Evolutionary conservation across 1,140 invertebrate genomes (phyloP), one percentile per base, ranked within the genome.

Genomic region (Drosophila quadrilineata): DNA sequence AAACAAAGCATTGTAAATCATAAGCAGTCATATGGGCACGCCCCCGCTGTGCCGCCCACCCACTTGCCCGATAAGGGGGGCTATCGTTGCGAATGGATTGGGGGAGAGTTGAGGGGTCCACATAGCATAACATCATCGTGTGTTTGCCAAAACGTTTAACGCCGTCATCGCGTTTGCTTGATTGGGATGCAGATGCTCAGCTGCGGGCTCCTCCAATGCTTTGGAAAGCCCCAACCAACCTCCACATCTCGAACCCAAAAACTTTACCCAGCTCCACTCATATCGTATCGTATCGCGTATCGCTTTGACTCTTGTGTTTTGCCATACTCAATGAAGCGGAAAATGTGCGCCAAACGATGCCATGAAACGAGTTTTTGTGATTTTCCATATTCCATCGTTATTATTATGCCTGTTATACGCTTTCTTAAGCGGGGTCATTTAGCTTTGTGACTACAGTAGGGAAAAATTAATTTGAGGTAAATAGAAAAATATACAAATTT

Each of bases 131-230:
- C 53, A 43, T 53, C 71, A 59, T 58, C 71, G 58, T 79, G 31
- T 79, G 79, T 84, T 84, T 84, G 77, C 77, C 77, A 84, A 84
- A 82, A 85, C 77, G 77, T 84, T 84, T 84, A 84, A 85, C 79
- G 77, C 77, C 77, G 70, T 77, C 70, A 64, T 63, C 65, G 69
- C 73, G 46, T 48, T 71, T 59, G 58, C 59, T 62, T 71, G 75
- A 70, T 65, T 70, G 73, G 45, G 71, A 82, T 80, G 79, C 77
- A 75, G 77, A 82, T 82, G 75, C 75, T 75, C 53, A 48, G 40
- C 59, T 75, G 72, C 72, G 36, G 67, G 69, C 75, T 53, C 68
- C 63, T 59, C 40, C 59, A 77, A 48, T 68, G 40, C n/a, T 77
- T 84, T 84, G 76, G 68, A 54, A 68, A 72, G 53, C 56, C 62